Evolutionary conservation across 2,888 invertebrate genomes (phyloP).

Genomic region (Tetragonisca angustula): DNA sequence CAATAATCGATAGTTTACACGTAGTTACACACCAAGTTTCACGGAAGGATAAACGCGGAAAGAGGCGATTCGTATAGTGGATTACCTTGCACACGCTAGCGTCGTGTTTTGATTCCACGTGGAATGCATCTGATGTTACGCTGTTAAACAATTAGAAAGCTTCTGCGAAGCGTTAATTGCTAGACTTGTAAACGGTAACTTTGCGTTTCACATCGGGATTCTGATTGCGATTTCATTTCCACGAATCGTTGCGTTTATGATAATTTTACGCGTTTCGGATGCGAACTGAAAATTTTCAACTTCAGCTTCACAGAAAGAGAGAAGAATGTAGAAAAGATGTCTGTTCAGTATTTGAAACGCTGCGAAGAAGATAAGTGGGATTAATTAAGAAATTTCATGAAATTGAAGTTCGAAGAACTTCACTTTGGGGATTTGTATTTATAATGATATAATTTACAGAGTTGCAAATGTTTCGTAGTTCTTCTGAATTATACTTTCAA

Average conservation of each 20-base stretch:
- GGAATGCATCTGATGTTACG: constrained; percentile 19
- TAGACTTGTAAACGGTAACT: neutral
- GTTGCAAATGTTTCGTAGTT: neutral
- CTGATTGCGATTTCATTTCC: constrained; percentile 10
- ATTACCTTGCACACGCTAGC: constrained; percentile 10
- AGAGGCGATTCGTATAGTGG: constrained; percentile 22
- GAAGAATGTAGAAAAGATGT: too few species aligned
- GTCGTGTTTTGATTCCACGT: constrained; percentile 26
- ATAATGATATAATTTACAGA: too few species aligned
- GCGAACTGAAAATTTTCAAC: too few species aligned
- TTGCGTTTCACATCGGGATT: neutral
- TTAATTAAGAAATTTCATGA: neutral
- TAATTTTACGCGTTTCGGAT: neutral
- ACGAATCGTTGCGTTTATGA: neutral
- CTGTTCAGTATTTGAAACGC: neutral
- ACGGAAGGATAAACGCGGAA: constrained; percentile 38
- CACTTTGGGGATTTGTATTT: neutral
- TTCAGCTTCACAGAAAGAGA: too few species aligned
- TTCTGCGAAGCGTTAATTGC: constrained; percentile 19
- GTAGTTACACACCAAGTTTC: constrained; percentile 46
- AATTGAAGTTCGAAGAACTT: neutral
- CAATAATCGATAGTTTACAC: constrained; percentile 49
- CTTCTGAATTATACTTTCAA: neutral
- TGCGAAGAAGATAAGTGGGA: neutral
- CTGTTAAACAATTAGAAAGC: constrained; percentile 31